Evolutionary conservation across 2,797 vertebrate species (phyloP).

Genomic region (Hyperoplus lanceolatus): DNA sequence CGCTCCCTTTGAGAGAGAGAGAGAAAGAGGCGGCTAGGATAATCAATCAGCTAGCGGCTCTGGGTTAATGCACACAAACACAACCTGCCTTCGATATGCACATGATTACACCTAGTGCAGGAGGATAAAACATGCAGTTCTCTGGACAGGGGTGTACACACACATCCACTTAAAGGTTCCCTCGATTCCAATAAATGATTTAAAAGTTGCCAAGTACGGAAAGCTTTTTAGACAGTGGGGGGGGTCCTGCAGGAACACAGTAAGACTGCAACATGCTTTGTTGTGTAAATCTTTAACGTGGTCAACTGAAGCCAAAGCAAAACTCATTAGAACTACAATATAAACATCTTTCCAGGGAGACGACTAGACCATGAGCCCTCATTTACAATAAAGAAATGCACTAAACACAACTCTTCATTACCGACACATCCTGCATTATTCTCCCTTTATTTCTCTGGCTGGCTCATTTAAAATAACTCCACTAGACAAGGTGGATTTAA

Average conservation of each 20-base stretch:
- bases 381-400: slow-evolving; percentile 59
- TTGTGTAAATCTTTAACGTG: slow-evolving; percentile 62
- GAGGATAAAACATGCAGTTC: slow-evolving; percentile 6
- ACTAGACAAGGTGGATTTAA: slow-evolving; percentile 32
- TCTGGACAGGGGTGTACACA: slow-evolving; percentile 10
- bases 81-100: slow-evolving; percentile 37
- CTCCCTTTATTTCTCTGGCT: slow-evolving; percentile 38
- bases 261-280: slow-evolving; percentile 39
- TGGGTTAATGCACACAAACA: slow-evolving; percentile 58
- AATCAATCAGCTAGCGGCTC: slow-evolving; percentile 80
- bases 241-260: slow-evolving; percentile 43
- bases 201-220: slow-evolving; percentile 44
- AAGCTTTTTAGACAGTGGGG: slow-evolving; percentile 45
- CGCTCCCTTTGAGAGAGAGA: slow-evolving; percentile 68
- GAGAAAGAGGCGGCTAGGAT: slow-evolving; percentile 66
- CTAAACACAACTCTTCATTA: slow-evolving; percentile 43
- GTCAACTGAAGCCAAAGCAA: slow-evolving; percentile 55
- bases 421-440: neutral
- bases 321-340: slow-evolving; percentile 64
- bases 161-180: slow-evolving; percentile 22
- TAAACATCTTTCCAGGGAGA: slow-evolving; percentile 39
- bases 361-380: slow-evolving; percentile 42
- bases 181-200: slow-evolving; percentile 30
- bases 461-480: slow-evolving; percentile 44
- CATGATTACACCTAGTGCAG: slow-evolving; percentile 16